A percentile compares a stretch with the other conserved stretches of the same genome.
Evolutionary conservation across 2,797 vertebrate genomes (phyloP).

Genomic region (Aythya fuligula): DNA sequence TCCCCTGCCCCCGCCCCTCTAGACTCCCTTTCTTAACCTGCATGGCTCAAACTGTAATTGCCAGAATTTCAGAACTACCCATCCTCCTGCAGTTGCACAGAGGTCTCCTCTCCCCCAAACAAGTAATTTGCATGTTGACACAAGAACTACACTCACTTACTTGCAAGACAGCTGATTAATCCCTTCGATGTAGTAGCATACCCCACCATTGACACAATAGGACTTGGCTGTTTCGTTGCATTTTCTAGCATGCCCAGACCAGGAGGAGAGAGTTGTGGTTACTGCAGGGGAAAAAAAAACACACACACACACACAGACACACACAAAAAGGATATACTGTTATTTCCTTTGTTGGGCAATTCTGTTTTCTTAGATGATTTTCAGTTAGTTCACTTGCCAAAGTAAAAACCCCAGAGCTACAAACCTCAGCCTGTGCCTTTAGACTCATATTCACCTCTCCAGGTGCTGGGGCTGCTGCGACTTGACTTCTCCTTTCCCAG

Average conservation of each 20-base stretch:
- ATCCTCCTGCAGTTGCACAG: background rate
- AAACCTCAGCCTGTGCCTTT: background rate
- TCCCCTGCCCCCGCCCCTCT: background rate
- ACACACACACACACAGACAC: background rate
- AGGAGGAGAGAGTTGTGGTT: conserved; percentile 91
- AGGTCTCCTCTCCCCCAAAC: background rate
- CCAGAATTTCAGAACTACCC: background rate
- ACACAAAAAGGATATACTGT: conserved; percentile 50
- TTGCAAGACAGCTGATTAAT: conserved; percentile 97
- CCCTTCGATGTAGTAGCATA: conserved; percentile 97
- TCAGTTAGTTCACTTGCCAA: background rate
- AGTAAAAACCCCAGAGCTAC: background rate
- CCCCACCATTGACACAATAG: conserved; percentile 96
- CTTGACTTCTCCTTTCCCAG: background rate
- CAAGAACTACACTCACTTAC: conserved; percentile 86
- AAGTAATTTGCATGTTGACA: conserved; percentile 28
- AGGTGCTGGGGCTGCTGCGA: background rate
- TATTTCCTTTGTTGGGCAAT: conserved; percentile 27
- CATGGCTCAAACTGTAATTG: background rate
- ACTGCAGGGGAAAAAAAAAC: conserved; percentile 75
- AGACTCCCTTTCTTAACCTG: background rate
- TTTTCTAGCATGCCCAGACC: conserved; percentile 92
- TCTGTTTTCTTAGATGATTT: conserved; percentile 6
- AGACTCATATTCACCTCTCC: background rate
- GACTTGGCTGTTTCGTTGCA: conserved; percentile 97